Evolutionary conservation across 30 jellyfish, hydroid and myxozoan species (phyloP).

Genomic region (Rhopilema esculentum): DNA sequence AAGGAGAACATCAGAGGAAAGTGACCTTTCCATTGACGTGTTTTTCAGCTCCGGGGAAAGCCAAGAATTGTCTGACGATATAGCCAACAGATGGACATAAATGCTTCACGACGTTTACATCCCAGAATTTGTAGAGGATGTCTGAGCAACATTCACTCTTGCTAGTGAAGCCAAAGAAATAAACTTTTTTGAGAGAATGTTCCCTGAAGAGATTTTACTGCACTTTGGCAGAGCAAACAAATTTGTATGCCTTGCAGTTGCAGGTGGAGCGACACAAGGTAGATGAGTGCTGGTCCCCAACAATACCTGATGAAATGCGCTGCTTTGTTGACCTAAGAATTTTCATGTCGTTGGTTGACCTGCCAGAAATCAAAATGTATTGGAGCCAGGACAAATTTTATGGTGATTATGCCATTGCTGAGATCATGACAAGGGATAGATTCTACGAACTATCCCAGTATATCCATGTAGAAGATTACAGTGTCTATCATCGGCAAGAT

Average conservation of each 20-base stretch:
- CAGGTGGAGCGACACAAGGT: neutral
- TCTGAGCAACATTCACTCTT: neutral
- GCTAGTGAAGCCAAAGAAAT: neutral
- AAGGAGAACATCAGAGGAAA: neutral
- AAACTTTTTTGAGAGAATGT: neutral
- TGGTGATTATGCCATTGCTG: conserved; percentile 23
- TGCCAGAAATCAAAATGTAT: conserved; percentile 15
- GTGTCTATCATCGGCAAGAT: conserved; percentile 1
- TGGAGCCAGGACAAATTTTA: conserved; percentile 16
- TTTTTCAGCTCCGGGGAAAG: neutral
- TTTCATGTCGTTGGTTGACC: conserved; percentile 29
- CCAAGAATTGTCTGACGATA: neutral
- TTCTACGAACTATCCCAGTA: conserved; percentile 15
- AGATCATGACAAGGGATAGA: conserved; percentile 12
- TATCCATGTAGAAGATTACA: neutral
- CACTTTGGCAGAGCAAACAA: neutral
- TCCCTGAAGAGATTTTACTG: neutral
- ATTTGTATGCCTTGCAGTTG: neutral
- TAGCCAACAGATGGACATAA: neutral
- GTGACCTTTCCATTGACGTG: neutral
- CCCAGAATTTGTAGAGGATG: neutral
- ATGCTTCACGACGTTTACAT: neutral
- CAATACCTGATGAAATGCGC: conserved; percentile 2
- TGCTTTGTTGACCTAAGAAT: neutral
- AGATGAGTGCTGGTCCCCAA: neutral